Evolutionary conservation across 2,888 invertebrate genomes (phyloP), one percentile per base, ranked within the genome.

Genomic region (Teleiodes luculella): DNA sequence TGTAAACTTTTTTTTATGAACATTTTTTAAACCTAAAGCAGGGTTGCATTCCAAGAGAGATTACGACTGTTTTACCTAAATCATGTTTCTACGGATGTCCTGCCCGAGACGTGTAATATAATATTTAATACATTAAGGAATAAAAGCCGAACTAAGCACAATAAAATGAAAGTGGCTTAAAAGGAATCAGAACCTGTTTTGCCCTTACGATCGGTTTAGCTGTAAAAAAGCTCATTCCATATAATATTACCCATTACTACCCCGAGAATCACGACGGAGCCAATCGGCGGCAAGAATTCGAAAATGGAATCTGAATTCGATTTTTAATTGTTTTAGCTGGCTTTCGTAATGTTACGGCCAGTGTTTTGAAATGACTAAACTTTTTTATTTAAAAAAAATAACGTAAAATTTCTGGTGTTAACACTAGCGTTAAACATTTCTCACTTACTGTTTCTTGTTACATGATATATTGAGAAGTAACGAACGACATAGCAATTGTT

Each of bases 181-280:
- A 83, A 80, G 77, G 80, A 78, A 78, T 79, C 70, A 68, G 72
- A 54, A 87, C 87, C 86, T 67, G 88, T 86, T 83, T 72, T 79
- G 77, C 66, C 74, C 76, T 78, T 76, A 78, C 78, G 48, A 81
- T 85, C 79, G 80, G 78, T 83, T 82, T 84, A 86, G 86, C 80
- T 86, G 83, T 88, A 86, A 88, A 88, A 86, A 86, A 75, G 77
- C 80, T 76, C 84, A 83, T 88, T 87, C 80, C 84, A 80, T 84
- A 85, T 84, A 86, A 85, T 85, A 88, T 87, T 86, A 78, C 83
- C 86, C 83, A 86, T 86, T 86, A 86, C 86, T 80, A 81, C 80
- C 82, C 83, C 71, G 82, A 82, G 84, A 85, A 86, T 83, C 83
- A 83, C 81, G 76, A 76, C 68, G 74, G 77, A 73, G 66, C 84